Conservation (phyloP, 1,140 invertebrate species). For the silkworm (Bombyx mori) region ASM3026992v2 NC_085127.1:7057001-7057500, state of each 20-base stretch:
- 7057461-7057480: constrained; percentile 32
- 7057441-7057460: too few species aligned
- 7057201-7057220: constrained; percentile 51
- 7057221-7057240: constrained; percentile 42
- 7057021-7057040: too few species aligned
- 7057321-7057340: constrained; percentile 46
- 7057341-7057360: constrained; percentile 63
- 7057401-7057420: constrained; percentile 15
- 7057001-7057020: too few species aligned
- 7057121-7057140: too few species aligned
- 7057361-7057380: constrained; percentile 71
- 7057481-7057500: too few species aligned
- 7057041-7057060: too few species aligned
- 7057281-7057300: constrained; percentile 69
- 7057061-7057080: too few species aligned
- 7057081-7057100: too few species aligned
- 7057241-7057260: constrained; percentile 67
- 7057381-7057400: constrained; percentile 54
- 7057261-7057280: constrained; percentile 67
- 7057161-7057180: constrained; percentile 4
- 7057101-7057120: too few species aligned
- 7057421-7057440: constrained; percentile 30
- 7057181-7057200: constrained; percentile 53
- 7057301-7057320: constrained; percentile 64
- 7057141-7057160: too few species aligned